Percentiles rank a stretch among this genome's conserved stretches.
These are phyloP conservation scores for Pseudoips prasinana DNA, from an alignment of 2,888 invertebrate genomes.

Conservation along the genomic window DNA sequence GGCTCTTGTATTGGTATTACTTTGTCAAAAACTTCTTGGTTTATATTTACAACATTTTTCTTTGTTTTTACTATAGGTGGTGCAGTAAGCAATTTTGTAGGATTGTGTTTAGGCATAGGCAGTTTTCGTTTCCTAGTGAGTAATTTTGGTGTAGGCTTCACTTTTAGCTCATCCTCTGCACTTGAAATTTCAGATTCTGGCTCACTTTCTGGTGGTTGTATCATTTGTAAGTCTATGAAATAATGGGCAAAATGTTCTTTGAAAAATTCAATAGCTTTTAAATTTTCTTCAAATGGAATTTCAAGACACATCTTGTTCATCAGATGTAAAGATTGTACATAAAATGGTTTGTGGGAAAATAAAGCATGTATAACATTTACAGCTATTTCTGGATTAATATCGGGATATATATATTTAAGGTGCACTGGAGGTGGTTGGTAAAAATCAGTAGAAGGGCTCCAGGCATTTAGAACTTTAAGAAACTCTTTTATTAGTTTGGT, in stretches of 20 bases:
- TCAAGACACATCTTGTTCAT: constrained; percentile 98
- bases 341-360: constrained; percentile 89
- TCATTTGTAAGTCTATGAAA: constrained; percentile 44
- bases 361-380: constrained; percentile 90
- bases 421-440: constrained; percentile 89
- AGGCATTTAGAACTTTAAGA: constrained; percentile 63
- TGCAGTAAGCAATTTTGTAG: constrained; percentile 52
- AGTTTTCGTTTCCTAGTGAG: constrained; percentile 62
- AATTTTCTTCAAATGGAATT: constrained; percentile 87
- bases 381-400: constrained; percentile 86
- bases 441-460: constrained; percentile 83
- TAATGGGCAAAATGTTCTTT: constrained; percentile 57
- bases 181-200: constrained; percentile 71
- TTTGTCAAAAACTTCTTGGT: constrained; percentile 69
- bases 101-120: constrained; percentile 41
- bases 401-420: constrained; percentile 91
- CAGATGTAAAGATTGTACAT: constrained; percentile 92
- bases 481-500: constrained; percentile 80
- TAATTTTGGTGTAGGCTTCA: constrained; percentile 41
- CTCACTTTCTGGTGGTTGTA: constrained; percentile 52
- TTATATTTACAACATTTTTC: constrained; percentile 44
- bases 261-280: constrained; percentile 51
- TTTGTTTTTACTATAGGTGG: constrained; percentile 49
- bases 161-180: constrained; percentile 53
- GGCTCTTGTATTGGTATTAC: constrained; percentile 54